phyloP scores from a whole-genome alignment of 2,888 invertebrate species.

The Thymelicus sylvestris region DNA sequence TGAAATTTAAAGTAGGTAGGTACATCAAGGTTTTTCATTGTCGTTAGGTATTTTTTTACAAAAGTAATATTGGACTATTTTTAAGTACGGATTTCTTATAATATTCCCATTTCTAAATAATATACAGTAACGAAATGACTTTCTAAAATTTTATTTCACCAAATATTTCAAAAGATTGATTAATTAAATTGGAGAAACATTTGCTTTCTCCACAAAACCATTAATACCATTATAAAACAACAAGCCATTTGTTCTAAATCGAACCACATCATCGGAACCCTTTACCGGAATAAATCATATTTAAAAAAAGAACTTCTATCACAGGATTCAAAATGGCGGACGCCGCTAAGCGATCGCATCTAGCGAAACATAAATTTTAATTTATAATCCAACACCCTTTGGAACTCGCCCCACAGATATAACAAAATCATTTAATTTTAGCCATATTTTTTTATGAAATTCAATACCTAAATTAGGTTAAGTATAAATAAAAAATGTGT shows the following conservation, averaged over 20 bases:
- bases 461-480: too few species aligned
- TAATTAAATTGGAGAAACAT: neutral
- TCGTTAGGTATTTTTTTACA: too few species aligned
- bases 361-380: constrained; percentile 84
- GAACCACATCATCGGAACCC: constrained; percentile 63
- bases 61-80: too few species aligned
- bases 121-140: neutral
- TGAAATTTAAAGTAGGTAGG: too few species aligned
- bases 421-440: constrained; percentile 19
- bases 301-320: constrained; percentile 69
- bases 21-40: too few species aligned
- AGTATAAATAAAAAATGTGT: too few species aligned
- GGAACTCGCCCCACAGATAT: constrained; percentile 39
- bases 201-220: constrained; percentile 4
- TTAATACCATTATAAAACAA: constrained; percentile 27
- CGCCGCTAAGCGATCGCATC: constrained; percentile 81
- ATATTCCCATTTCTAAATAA: neutral
- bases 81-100: too few species aligned
- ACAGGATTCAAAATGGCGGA: constrained; percentile 66
- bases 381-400: constrained; percentile 77
- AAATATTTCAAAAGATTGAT: neutral
- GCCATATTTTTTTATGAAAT: constrained; percentile 19
- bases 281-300: constrained; percentile 72
- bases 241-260: constrained; percentile 46
- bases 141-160: neutral